phyloP scores from a whole-genome alignment of 1,140 invertebrate genomes.

The Drosophila trapezifrons region DNA sequence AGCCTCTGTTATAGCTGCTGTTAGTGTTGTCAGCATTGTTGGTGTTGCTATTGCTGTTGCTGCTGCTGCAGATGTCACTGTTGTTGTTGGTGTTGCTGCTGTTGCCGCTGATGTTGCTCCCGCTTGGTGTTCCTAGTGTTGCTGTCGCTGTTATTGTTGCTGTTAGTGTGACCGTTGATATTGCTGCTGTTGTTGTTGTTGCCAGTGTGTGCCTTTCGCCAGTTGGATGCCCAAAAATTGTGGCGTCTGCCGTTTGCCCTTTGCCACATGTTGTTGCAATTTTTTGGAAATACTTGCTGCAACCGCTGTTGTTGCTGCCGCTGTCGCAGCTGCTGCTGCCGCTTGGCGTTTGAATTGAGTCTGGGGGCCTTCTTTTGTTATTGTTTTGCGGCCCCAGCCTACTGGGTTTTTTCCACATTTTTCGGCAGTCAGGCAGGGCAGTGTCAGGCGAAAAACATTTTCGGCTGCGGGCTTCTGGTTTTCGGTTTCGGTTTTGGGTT shows the following conservation, averaged over 20 bases:
- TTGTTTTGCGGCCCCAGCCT: slow-evolving; percentile 22
- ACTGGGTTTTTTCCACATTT: slow-evolving; percentile 42
- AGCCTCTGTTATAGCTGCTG: slow-evolving; percentile 2
- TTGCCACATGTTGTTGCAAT: slow-evolving; percentile 39
- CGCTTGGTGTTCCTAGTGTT: slow-evolving; percentile 10
- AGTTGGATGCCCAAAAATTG: slow-evolving; percentile 72
- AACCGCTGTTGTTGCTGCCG: slow-evolving; percentile 18
- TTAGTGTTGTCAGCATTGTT: background rate
- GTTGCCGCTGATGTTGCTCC: too few relatives aligned
- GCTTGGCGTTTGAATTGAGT: slow-evolving; percentile 58
- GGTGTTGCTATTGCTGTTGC: background rate
- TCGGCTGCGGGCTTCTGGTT: slow-evolving; percentile 53
- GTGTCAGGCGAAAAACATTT: slow-evolving; percentile 59
- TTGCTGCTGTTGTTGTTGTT: slow-evolving; percentile 46
- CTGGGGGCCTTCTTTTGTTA: slow-evolving; percentile 34
- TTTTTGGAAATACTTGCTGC: slow-evolving; percentile 54
- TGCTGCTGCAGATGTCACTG: background rate
- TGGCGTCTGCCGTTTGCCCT: slow-evolving; percentile 61
- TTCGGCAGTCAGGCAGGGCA: slow-evolving; percentile 66
- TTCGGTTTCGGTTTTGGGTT: slow-evolving; percentile 57
- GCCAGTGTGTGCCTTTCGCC: slow-evolving; percentile 56
- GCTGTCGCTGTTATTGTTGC: slow-evolving; percentile 9
- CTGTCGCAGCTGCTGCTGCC: slow-evolving; percentile 36
- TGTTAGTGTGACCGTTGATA: slow-evolving; percentile 15
- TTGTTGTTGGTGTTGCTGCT: slow-evolving; percentile 1